phyloP scores from a whole-genome alignment of 2,113 vertebrate genomes.

The Ia io region DNA sequence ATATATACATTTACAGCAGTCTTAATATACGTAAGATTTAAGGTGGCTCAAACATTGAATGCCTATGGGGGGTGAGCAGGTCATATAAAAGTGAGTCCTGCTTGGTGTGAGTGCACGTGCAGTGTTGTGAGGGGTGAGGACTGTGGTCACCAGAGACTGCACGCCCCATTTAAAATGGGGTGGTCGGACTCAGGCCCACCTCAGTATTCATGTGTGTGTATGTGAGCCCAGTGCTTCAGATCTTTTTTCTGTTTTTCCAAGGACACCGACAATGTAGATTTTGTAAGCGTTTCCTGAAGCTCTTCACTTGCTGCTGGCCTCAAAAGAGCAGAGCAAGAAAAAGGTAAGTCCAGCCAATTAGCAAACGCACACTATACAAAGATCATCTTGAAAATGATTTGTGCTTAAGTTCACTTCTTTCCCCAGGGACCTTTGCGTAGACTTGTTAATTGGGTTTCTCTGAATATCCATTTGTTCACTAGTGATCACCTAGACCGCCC shows the following conservation, averaged over 20 bases:
- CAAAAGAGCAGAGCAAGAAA: not conserved
- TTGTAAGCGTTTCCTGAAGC: not conserved
- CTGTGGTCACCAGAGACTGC: not conserved
- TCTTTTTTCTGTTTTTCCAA: not conserved
- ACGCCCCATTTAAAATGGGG: rapidly evolving
- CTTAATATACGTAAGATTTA: no score
- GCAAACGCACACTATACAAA: not conserved
- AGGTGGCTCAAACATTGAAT: not conserved
- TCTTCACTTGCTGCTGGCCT: not conserved
- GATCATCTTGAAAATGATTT: not conserved
- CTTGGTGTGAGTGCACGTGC: rapidly evolving
- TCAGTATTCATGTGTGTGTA: not conserved
- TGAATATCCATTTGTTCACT: not conserved
- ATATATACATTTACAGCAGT: not conserved
- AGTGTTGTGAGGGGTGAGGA: not conserved
- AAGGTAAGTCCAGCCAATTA: not conserved
- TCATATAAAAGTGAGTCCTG: not conserved
- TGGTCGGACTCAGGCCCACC: not conserved
- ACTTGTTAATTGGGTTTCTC: not conserved
- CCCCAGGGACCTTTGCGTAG: not conserved
- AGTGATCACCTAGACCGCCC: not conserved
- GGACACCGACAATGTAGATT: not conserved
- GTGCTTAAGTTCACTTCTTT: not conserved
- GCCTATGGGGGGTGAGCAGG: no score
- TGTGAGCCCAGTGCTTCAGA: not conserved